Conservation (phyloP, 2,113 vertebrate species). For the Erinaceus europaeus region DNA sequence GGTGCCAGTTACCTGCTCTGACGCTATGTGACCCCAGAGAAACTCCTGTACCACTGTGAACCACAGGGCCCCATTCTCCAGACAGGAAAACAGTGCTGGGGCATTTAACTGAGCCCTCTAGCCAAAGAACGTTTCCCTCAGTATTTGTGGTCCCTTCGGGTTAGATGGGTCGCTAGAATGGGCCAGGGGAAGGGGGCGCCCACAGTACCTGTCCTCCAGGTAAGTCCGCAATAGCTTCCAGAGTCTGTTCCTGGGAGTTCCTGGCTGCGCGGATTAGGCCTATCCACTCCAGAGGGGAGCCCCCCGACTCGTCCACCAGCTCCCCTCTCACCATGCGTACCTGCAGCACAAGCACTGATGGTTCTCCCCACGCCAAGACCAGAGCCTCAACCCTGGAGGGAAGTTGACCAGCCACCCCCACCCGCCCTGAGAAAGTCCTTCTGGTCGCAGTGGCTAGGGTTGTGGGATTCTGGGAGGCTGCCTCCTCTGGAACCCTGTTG, state of each 20-base stretch:
- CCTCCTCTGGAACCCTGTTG: background rate
- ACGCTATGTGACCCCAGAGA: background rate
- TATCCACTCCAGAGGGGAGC: conserved; percentile 94
- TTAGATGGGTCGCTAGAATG: background rate
- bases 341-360: conserved; percentile 81
- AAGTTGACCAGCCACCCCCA: background rate
- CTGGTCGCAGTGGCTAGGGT: background rate
- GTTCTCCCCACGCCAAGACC: background rate
- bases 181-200: background rate
- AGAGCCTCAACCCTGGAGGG: background rate
- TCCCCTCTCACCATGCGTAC: conserved; percentile 94
- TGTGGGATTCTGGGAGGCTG: background rate
- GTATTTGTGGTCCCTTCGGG: background rate
- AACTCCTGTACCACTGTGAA: background rate
- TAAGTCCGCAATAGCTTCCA: conserved; percentile 95
- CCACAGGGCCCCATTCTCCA: background rate
- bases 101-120: background rate
- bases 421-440: background rate
- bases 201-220: conserved; percentile 95
- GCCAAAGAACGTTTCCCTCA: conserved; percentile 16
- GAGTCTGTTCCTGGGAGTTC: conserved; percentile 94
- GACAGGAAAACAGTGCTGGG: background rate
- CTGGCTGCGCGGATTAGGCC: conserved; percentile 95
- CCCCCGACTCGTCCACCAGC: conserved; percentile 93
- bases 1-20: background rate